Conservation (phyloP, 2,113 vertebrate genomes). For the Xenopus laevis region DNA sequence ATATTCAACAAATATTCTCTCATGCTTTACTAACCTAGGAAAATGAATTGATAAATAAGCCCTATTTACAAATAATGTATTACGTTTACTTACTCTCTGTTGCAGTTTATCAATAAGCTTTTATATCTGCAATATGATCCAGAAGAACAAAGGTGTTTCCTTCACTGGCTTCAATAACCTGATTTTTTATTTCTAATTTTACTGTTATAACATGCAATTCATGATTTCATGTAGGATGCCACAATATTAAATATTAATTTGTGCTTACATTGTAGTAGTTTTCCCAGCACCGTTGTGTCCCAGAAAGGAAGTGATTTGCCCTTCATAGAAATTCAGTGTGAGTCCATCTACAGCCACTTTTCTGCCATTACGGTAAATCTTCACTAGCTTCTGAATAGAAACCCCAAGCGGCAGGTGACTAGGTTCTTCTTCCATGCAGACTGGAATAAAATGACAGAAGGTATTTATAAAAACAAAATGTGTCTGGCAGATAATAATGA, state of each 20-base stretch:
- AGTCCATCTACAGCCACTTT: slow-evolving; percentile 93
- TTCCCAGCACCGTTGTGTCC: slow-evolving; percentile 97
- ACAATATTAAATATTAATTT: neutral
- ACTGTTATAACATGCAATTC: neutral
- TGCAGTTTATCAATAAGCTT: too few relatives aligned
- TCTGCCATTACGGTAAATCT: slow-evolving; percentile 88
- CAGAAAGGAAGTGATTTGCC: slow-evolving; percentile 95
- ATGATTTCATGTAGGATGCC: neutral
- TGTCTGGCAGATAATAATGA: too few relatives aligned
- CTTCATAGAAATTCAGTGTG: slow-evolving; percentile 91
- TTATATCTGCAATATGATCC: too few relatives aligned
- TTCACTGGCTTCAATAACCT: too few relatives aligned
- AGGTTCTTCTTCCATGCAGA: slow-evolving; percentile 90
- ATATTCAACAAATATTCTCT: too few relatives aligned
- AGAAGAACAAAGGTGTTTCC: too few relatives aligned
- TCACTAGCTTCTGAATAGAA: slow-evolving; percentile 91
- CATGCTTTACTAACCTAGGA: too few relatives aligned
- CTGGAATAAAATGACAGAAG: slow-evolving; percentile 53
- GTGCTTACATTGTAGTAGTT: slow-evolving; percentile 94
- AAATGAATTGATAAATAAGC: too few relatives aligned
- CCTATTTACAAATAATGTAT: too few relatives aligned
- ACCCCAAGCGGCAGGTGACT: slow-evolving; percentile 84
- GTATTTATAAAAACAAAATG: too few relatives aligned
- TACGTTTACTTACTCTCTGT: too few relatives aligned
- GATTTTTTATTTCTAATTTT: too few relatives aligned